Conservation (phyloP, 2,113 vertebrate species). For the Trematocara variabile region DNA sequence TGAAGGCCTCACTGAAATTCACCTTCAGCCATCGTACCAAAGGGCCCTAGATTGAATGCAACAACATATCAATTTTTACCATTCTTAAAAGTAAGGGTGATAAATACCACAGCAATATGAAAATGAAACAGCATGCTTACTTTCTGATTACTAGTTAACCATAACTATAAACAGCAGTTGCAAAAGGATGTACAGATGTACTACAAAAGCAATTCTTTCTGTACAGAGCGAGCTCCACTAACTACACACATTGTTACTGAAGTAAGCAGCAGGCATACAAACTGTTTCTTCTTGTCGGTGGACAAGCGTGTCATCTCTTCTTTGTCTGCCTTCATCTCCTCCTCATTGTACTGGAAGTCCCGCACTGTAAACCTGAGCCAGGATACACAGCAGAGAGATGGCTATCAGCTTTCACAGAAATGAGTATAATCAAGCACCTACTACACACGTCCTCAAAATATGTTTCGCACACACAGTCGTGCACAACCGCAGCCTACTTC, state of each 20-base stretch:
- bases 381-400: not conserved
- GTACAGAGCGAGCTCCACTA: not conserved
- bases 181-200: not conserved
- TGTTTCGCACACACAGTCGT: not conserved
- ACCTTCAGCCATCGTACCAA: conserved; percentile 98
- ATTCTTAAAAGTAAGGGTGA: not conserved
- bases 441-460: not conserved
- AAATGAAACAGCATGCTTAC: not conserved
- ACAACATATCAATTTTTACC: not conserved
- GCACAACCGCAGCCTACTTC: not conserved
- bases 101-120: not conserved
- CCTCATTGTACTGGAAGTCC: conserved; percentile 98
- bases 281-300: conserved; percentile 99
- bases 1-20: conserved; percentile 99
- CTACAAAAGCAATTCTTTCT: not conserved
- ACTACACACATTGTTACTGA: not conserved
- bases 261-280: conserved; percentile 74
- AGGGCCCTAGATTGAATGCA: conserved; percentile 80
- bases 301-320: conserved; percentile 97
- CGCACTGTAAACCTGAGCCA: conserved; percentile 86
- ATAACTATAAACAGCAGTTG: not conserved
- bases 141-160: not conserved
- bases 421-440: not conserved
- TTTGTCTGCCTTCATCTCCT: conserved; percentile 98
- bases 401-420: not conserved